Percentiles rank a stretch among this genome's conserved stretches.
These are phyloP conservation scores for Adrianichthys oophorus DNA, from an alignment of 2,797 vertebrate genomes.

Conservation along the genomic window DNA sequence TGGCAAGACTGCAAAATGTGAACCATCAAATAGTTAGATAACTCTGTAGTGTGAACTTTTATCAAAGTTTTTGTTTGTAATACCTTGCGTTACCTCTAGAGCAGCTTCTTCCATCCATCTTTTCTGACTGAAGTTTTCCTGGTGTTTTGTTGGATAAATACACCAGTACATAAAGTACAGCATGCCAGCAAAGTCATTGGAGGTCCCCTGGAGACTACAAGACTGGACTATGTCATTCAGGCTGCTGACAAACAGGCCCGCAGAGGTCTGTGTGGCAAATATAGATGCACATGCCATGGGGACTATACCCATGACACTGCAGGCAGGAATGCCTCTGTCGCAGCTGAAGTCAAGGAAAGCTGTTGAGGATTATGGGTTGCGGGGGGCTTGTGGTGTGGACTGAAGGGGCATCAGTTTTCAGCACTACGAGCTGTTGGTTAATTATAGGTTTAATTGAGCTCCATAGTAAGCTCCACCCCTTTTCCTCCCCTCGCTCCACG, in stretches of 20 bases:
- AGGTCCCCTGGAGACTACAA: conserved; percentile 46
- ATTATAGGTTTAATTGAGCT: conserved; percentile 53
- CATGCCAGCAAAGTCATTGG: conserved; percentile 30
- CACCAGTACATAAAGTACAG: conserved; percentile 2
- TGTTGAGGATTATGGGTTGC: conserved; percentile 22
- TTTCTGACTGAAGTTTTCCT: neutral
- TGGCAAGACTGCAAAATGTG: no score
- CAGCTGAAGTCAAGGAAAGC: conserved; percentile 38
- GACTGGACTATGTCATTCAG: conserved; percentile 52
- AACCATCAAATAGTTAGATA: no score
- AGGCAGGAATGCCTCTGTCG: conserved; percentile 52
- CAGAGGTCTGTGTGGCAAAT: conserved; percentile 56
- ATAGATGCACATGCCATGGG: conserved; percentile 49
- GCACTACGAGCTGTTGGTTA: conserved; percentile 42
- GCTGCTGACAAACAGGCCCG: conserved; percentile 42
- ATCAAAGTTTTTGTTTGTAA: no score
- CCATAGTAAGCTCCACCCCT: conserved; percentile 20
- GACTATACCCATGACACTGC: conserved; percentile 59
- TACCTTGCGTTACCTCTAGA: no score
- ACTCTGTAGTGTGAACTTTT: no score
- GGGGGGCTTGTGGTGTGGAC: conserved; percentile 7
- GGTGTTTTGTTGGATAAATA: conserved; percentile 5
- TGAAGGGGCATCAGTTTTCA: conserved; percentile 22
- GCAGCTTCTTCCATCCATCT: no score
- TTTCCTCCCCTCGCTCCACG: neutral